Conservation (phyloP, 1,140 invertebrate genomes). For the Archegozetes longisetosus region DNA sequence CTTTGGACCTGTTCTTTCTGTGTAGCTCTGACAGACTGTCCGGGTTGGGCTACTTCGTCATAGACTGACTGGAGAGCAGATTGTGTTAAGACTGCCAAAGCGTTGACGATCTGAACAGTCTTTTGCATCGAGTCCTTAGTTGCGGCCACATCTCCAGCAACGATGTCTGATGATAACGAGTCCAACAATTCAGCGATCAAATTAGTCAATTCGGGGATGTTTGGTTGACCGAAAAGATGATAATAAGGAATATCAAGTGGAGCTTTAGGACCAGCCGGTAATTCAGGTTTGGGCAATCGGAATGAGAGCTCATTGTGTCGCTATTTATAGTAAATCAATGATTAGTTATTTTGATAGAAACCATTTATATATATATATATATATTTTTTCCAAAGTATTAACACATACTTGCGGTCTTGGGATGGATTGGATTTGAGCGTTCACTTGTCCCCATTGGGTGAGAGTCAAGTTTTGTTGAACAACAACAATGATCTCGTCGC, state of each 20-base stretch:
- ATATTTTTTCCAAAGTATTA: too few relatives aligned
- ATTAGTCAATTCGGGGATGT: slow-evolving; percentile 2
- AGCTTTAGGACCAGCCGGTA: not conserved
- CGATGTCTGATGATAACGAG: slow-evolving; percentile 9
- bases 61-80: slow-evolving; percentile 1
- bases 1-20: slow-evolving; percentile 11
- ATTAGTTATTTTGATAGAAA: not conserved
- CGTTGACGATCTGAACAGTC: slow-evolving; percentile 12
- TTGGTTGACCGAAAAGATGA: slow-evolving; percentile 8
- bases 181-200: slow-evolving; percentile 4
- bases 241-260: slow-evolving; percentile 13
- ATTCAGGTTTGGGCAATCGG: slow-evolving; percentile 5
- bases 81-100: slow-evolving; percentile 5
- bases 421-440: not conserved
- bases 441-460: not conserved
- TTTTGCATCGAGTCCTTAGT: slow-evolving; percentile 15
- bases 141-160: slow-evolving; percentile 9
- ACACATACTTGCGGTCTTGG: not conserved
- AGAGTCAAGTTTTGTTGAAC: slow-evolving; percentile 12
- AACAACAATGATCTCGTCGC: slow-evolving; percentile 12
- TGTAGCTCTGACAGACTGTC: not conserved
- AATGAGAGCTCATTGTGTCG: slow-evolving; percentile 9
- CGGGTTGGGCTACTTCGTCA: slow-evolving; percentile 7
- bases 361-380: too few relatives aligned
- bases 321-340: not conserved